These are phyloP conservation scores for Drosophila peninsularis DNA, from an alignment of 2,888 invertebrate genomes.

Conservation along the genomic window DNA sequence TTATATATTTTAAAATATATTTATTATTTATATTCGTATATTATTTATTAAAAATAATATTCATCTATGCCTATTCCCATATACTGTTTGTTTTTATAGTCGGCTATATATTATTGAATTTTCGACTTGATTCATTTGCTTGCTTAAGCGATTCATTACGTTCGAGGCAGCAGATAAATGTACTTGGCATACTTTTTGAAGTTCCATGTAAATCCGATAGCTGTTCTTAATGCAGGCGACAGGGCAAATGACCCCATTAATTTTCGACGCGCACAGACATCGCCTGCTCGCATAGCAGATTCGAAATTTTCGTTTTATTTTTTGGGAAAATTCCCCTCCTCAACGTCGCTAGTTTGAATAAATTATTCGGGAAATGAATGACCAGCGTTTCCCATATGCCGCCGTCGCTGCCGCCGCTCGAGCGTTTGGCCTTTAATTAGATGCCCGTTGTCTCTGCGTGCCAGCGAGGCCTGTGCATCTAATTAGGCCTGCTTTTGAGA, in stretches of 20 bases:
- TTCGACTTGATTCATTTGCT: slow-evolving; percentile 4
- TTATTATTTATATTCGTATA: too few species aligned
- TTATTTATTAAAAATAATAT: neutral
- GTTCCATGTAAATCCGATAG: slow-evolving; percentile 23
- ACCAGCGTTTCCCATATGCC: slow-evolving; percentile 37
- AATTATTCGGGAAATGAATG: slow-evolving; percentile 64
- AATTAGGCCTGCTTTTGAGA: slow-evolving; percentile 55
- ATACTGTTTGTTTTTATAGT: neutral
- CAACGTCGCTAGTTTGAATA: slow-evolving; percentile 51
- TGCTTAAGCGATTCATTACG: neutral
- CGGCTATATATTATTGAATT: neutral
- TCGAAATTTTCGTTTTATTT: slow-evolving; percentile 14
- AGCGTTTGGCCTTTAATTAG: slow-evolving; percentile 56
- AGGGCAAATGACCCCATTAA: slow-evolving; percentile 77
- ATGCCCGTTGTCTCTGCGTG: slow-evolving; percentile 49
- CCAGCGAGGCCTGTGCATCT: slow-evolving; percentile 37
- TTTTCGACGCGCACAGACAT: slow-evolving; percentile 46
- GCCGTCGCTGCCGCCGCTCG: slow-evolving; percentile 19
- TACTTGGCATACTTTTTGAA: slow-evolving; percentile 45
- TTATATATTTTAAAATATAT: neutral
- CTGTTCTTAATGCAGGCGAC: slow-evolving; percentile 24
- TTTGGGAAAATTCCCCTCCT: slow-evolving; percentile 18
- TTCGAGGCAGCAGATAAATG: slow-evolving; percentile 38
- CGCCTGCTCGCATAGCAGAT: slow-evolving; percentile 11
- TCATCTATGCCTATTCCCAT: neutral